phyloP scores from a whole-genome alignment of 2,888 invertebrate genomes.

The Epinotia brunnichana region DNA sequence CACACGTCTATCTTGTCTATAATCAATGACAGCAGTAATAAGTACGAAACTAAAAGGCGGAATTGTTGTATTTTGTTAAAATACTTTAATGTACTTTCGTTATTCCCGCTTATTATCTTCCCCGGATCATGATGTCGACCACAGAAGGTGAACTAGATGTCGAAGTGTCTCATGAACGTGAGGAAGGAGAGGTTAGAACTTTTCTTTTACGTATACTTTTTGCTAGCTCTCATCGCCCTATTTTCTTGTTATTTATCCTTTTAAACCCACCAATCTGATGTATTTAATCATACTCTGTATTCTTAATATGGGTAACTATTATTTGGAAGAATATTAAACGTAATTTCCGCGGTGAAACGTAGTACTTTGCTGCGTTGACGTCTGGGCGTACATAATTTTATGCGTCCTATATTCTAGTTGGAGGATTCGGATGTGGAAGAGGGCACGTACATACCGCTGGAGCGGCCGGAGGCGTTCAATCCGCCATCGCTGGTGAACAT shows the following conservation, averaged over 20 bases:
- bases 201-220: slow-evolving; percentile 46
- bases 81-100: slow-evolving; percentile 66
- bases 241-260: slow-evolving; percentile 38
- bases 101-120: slow-evolving; percentile 52
- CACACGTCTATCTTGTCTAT: slow-evolving; percentile 51
- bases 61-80: slow-evolving; percentile 62
- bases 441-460: slow-evolving; percentile 83
- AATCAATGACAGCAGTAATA: slow-evolving; percentile 57
- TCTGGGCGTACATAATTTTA: slow-evolving; percentile 44
- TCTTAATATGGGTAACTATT: not conserved
- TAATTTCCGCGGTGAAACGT: slow-evolving; percentile 39
- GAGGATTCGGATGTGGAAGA: slow-evolving; percentile 81
- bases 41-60: slow-evolving; percentile 60
- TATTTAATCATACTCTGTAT: slow-evolving; percentile 13
- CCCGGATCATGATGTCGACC: slow-evolving; percentile 76
- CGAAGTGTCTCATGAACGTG: slow-evolving; percentile 84
- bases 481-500: slow-evolving; percentile 78
- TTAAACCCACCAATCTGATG: not conserved
- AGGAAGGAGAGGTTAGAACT: slow-evolving; percentile 87
- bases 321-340: not conserved
- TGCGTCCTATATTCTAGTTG: slow-evolving; percentile 59
- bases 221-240: slow-evolving; percentile 26
- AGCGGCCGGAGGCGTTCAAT: slow-evolving; percentile 82
- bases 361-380: slow-evolving; percentile 43
- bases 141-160: slow-evolving; percentile 85